Evolutionary conservation across 1,140 invertebrate species (phyloP).

Genomic region (Rhyacophila brunnea): DNA sequence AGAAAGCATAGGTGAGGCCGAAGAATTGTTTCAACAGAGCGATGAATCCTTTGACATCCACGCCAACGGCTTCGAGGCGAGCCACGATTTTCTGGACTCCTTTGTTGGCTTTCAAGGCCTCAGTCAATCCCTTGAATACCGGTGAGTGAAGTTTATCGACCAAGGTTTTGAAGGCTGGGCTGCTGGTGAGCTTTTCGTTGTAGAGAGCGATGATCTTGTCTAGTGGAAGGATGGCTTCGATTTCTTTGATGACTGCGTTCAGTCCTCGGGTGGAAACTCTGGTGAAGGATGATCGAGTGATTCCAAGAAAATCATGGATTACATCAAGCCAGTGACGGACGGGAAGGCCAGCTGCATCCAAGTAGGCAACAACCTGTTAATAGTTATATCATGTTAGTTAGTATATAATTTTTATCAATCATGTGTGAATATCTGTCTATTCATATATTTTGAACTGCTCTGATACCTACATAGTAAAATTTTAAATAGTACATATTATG

Average conservation of each 20-base stretch:
- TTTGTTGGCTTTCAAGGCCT: not conserved
- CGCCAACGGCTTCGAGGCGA: not conserved
- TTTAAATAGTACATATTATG: no score
- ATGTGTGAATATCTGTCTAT: no score
- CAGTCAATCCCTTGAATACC: conserved; percentile 4
- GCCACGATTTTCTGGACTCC: not conserved
- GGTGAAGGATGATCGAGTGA: not conserved
- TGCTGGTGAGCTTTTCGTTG: not conserved
- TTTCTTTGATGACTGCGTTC: conserved; percentile 4
- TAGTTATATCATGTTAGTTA: no score
- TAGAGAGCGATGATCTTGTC: conserved; percentile 10
- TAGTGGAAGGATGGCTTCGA: not conserved
- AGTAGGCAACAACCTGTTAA: conserved; percentile 2
- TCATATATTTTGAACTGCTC: no score
- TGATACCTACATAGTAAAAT: no score
- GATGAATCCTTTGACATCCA: conserved; percentile 4
- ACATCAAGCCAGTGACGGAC: not conserved
- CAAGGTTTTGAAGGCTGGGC: conserved; percentile 10
- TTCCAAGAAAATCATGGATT: conserved; percentile 5
- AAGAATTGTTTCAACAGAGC: conserved; percentile 4
- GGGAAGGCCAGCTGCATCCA: conserved; percentile 9
- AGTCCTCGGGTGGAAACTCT: not conserved
- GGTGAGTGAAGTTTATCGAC: conserved; percentile 4
- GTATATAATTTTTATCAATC: no score
- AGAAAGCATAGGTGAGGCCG: not conserved